Evolutionary conservation across 2,113 vertebrate species (phyloP), one percentile per base, ranked within the genome.

Genomic region (Elanoides forficatus): DNA sequence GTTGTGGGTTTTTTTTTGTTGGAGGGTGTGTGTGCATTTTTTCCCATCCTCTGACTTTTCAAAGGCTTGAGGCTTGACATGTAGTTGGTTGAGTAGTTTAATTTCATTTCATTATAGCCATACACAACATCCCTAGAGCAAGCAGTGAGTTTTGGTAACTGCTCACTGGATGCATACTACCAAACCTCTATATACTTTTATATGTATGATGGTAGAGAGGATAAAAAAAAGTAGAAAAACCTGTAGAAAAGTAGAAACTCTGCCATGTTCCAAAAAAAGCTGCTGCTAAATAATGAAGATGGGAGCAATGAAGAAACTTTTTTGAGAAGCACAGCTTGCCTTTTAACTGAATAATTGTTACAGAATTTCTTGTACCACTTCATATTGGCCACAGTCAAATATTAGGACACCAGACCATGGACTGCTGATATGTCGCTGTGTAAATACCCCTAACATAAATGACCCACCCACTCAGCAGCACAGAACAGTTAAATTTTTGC

Each of bases 21-120:
- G 13, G 26, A 20, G 5, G 1, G 15, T 1, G 6, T 4, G 16
- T 9, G 8, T 55, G 16, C 48, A 10, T 10, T 55, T 58, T 50
- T 53, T 16, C 47, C 40, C 14, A 12, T 71, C 13, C 20, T 56
- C 67, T 93, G 67, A 72, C 27, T 76, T 65, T 81, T 62, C 42
- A 86, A 88, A 80, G 38, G 36, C 56, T 82, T 79, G 25, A 58
- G 76, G 15, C 8, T 60, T 89, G 26, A 81, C 4, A 2, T 75
- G 25, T 42, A 75, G 30, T 15, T 73, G 27, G 15, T 40, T 59
- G 58, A 84, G 30, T 17, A 30, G 17, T 36, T 75, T 36, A 34
- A 55, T 52, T 89, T 42, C 2, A 26, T 50, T 70, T 52, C 59
- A 16, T 40, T 80, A 47, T 13, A 85, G 48, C 17, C 30, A 18